These are phyloP conservation scores for Bradypodion ventrale DNA, from an alignment of 2,797 vertebrate species.

Conservation along the genomic window DNA sequence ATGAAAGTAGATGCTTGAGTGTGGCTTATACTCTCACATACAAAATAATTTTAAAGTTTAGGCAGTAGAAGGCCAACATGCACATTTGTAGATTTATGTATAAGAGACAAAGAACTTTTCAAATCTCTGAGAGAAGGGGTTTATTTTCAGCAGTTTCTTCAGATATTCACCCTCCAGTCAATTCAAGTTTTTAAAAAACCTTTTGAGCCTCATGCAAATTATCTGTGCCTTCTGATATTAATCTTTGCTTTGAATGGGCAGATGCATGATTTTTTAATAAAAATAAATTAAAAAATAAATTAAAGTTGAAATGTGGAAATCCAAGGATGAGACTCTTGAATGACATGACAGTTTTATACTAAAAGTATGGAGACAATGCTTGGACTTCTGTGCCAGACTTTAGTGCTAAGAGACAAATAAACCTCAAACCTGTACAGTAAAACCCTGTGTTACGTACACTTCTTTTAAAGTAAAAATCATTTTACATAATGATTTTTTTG, in stretches of 20 bases:
- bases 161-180: too few species aligned
- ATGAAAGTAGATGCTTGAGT: background rate
- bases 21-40: background rate
- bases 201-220: conserved; percentile 8
- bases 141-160: too few species aligned
- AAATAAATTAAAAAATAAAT: background rate
- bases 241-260: conserved; percentile 5
- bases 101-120: background rate
- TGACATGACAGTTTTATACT: background rate
- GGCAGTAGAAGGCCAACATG: background rate
- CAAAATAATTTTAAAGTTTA: background rate
- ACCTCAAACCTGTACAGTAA: too few species aligned
- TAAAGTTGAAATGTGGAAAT: too few species aligned
- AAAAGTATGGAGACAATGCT: background rate
- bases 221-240: background rate
- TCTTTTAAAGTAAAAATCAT: too few species aligned
- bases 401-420: background rate
- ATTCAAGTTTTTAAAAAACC: background rate
- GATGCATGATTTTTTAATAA: background rate
- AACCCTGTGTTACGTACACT: too few species aligned
- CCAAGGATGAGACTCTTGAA: background rate
- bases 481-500: too few species aligned
- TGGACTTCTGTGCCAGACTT: too few species aligned
- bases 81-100: background rate
- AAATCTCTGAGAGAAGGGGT: too few species aligned